These are phyloP conservation scores for Cynaeus angustus DNA, from an alignment of 2,888 invertebrate genomes.

Conservation along the genomic window DNA sequence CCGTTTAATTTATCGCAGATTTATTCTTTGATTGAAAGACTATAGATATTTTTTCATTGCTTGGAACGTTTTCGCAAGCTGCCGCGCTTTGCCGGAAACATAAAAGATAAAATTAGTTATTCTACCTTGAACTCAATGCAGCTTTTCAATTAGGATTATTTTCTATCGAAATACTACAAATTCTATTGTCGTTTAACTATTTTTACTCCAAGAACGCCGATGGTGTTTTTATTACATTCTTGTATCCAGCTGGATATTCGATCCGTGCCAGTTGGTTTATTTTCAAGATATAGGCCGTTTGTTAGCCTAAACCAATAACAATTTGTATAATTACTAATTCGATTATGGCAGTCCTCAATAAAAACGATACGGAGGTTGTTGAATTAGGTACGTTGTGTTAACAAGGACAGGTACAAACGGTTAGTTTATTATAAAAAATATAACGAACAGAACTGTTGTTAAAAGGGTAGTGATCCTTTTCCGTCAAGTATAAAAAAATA, in stretches of 20 bases:
- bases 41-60: neutral
- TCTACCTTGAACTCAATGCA: constrained; percentile 23
- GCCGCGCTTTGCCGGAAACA: constrained; percentile 18
- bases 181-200: neutral
- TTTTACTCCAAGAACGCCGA: neutral
- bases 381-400: neutral
- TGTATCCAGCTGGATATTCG: constrained; percentile 11
- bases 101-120: constrained; percentile 25
- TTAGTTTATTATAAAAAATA: too few relatives aligned
- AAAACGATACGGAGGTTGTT: constrained; percentile 3
- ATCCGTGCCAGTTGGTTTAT: neutral
- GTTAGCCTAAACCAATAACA: constrained; percentile 16
- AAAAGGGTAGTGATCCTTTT: too few relatives aligned
- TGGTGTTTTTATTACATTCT: constrained; percentile 5
- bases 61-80: neutral
- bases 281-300: neutral
- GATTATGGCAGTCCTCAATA: constrained; percentile 9
- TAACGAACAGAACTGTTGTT: too few relatives aligned
- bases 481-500: too few relatives aligned
- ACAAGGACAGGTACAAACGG: neutral
- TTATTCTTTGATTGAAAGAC: constrained; percentile 25
- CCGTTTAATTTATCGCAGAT: constrained; percentile 27
- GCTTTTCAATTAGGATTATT: neutral
- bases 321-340: constrained; percentile 27
- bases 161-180: neutral